Percentiles rank a stretch among this genome's conserved stretches.
Conservation (phyloP, 1,140 invertebrate genomes). For the Chelonus insularis region DNA sequence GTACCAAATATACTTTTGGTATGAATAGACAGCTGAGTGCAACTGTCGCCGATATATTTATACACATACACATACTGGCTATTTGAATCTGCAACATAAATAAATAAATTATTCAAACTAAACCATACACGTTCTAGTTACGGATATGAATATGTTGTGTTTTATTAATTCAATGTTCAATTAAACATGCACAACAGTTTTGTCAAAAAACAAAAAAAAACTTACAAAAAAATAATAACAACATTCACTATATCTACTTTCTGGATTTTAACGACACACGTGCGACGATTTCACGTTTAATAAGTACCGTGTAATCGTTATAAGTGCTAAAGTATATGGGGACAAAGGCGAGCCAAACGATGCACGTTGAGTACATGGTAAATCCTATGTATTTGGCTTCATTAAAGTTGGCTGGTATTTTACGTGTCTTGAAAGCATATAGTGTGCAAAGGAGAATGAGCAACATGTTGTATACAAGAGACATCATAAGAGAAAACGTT, state of each 20-base stretch:
- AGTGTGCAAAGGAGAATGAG: constrained; percentile 73
- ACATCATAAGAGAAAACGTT: constrained; percentile 72
- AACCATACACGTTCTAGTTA: too few species aligned
- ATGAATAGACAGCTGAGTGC: constrained; percentile 77
- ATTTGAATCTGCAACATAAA: constrained; percentile 69
- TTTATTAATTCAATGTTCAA: too few species aligned
- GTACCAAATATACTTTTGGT: constrained; percentile 76
- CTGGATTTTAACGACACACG: constrained; percentile 23
- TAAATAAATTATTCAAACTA: not conserved
- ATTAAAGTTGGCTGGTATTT: constrained; percentile 77
- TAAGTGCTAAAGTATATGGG: constrained; percentile 73
- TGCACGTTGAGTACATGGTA: constrained; percentile 77
- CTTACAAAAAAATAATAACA: too few species aligned
- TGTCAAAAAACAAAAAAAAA: too few species aligned
- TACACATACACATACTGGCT: constrained; percentile 77
- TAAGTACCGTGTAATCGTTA: constrained; percentile 65
- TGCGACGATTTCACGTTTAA: constrained; percentile 1
- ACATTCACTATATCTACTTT: not conserved
- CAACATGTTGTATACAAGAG: constrained; percentile 75
- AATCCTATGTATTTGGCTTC: constrained; percentile 73
- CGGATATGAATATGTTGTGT: too few species aligned
- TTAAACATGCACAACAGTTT: too few species aligned
- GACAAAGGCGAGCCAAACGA: constrained; percentile 75
- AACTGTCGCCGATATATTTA: constrained; percentile 77
- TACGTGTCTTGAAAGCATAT: constrained; percentile 76